Evolutionary conservation across 1,140 invertebrate genomes (phyloP).

Genomic region (Bacillus rossius): DNA sequence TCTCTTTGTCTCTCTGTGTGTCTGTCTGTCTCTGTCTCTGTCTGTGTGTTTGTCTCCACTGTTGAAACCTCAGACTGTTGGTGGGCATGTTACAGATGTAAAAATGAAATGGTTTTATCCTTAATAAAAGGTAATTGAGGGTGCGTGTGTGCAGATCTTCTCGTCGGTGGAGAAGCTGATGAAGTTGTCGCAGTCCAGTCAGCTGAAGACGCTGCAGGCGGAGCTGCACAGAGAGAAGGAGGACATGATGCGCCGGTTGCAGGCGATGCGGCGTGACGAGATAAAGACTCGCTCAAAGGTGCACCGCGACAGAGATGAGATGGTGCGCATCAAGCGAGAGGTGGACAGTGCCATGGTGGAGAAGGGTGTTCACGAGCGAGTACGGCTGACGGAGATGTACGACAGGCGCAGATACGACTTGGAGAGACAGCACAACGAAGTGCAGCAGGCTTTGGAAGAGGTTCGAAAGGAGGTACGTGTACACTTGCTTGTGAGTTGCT

Average conservation of each 20-base stretch:
- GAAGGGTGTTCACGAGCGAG: conserved; percentile 74
- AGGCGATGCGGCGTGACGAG: conserved; percentile 75
- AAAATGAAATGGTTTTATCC: neutral
- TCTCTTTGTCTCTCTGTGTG: neutral
- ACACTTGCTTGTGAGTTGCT: too few relatives aligned
- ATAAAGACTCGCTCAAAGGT: conserved; percentile 75
- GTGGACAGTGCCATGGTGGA: conserved; percentile 69
- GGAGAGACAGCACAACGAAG: conserved; percentile 69
- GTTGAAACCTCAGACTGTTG: too few relatives aligned
- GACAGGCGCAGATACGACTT: conserved; percentile 69
- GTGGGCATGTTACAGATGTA: too few relatives aligned
- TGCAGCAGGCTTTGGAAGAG: conserved; percentile 59
- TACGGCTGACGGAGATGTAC: conserved; percentile 65
- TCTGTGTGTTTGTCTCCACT: too few relatives aligned
- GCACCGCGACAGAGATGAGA: conserved; percentile 84
- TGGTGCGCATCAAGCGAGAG: conserved; percentile 68
- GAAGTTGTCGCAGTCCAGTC: conserved; percentile 66
- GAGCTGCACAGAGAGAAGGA: conserved; percentile 69
- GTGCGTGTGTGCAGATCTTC: conserved; percentile 52
- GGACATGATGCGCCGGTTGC: conserved; percentile 77
- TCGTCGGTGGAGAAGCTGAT: conserved; percentile 72
- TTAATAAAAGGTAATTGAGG: too few relatives aligned
- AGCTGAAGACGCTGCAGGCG: conserved; percentile 65
- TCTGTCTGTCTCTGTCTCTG: neutral
- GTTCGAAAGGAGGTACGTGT: conserved; percentile 60